Base-by-base conservation (phyloP, 1,140 invertebrate genomes). In the Holotrichia oblita region DNA sequence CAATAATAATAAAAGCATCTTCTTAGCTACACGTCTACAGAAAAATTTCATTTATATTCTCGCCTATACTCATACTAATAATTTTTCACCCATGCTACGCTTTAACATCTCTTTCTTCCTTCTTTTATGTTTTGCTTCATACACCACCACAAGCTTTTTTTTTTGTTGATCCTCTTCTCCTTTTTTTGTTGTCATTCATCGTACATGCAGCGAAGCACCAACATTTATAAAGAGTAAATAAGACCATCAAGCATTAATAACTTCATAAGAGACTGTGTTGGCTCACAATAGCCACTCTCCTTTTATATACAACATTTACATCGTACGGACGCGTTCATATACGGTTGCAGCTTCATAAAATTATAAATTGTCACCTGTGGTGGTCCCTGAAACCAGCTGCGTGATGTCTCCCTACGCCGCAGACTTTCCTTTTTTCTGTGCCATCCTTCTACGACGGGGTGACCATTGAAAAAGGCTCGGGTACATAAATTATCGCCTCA, bases 311-410 rank as follows among this genome's bases (percentile, higher is more conserved):
- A 22, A 17, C n/a, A 55, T 17, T 55, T 17, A 17, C 48, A 17
- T 55, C 48, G 12, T 34, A 34, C 48, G 12, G 12, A 55, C 48
- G 48, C 17, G 48, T 55, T 17, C 40, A 20, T 40, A 77, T 80
- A 79, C 81, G 78, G 84, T 85, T 84, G 83, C 84, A 80, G 82
- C 82, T 82, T 85, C 83, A 82, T 85, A 82, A 83, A 84, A 85
- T 83, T 83, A 84, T 85, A 83, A 84, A 85, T 85, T 85, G 84
- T 85, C 84, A 83, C 83, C 82, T 82, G 79, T 73, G 84, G 84
- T 85, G 84, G 84, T 84, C 84, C 22, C 48, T 61, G 77, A 75
- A 78, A 82, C 83, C 84, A 83, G 78, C 80, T 81, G 81, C 77
- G 80, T 77, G 41, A 2, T 55, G 48, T 55, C 48, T 24, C 80